Evolutionary conservation across 2,113 vertebrate genomes (phyloP).

Genomic region (Rhinolophus sinicus): DNA sequence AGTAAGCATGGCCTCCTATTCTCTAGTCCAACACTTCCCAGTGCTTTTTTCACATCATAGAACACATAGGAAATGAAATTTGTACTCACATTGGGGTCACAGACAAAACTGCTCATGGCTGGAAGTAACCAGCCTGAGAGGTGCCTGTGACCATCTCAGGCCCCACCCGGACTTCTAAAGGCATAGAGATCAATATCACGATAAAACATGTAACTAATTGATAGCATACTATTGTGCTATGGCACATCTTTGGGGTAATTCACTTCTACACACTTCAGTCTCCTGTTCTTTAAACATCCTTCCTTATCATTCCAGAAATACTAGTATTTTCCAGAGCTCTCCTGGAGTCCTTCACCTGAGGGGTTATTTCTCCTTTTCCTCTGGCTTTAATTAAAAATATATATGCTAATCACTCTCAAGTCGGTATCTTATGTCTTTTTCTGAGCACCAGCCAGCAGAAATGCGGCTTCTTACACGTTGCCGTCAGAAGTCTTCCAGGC

Average conservation of each 20-base stretch:
- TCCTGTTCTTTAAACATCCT: neutral
- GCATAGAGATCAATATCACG: neutral
- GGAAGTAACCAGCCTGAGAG: neutral
- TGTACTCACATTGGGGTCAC: neutral
- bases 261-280: neutral
- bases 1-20: neutral
- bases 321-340: neutral
- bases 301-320: neutral
- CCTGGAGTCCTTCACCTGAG: neutral
- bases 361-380: neutral
- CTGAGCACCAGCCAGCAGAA: neutral
- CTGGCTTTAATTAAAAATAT: neutral
- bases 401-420: neutral
- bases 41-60: neutral
- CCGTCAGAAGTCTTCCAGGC: neutral
- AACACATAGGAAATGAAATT: neutral
- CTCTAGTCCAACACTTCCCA: neutral
- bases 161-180: neutral
- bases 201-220: neutral
- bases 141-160: neutral
- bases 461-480: neutral
- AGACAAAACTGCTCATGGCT: neutral
- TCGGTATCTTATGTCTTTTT: neutral
- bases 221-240: too few species aligned
- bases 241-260: neutral